Evolutionary conservation across 2,888 invertebrate species (phyloP).

Genomic region (Sicus ferrugineus): DNA sequence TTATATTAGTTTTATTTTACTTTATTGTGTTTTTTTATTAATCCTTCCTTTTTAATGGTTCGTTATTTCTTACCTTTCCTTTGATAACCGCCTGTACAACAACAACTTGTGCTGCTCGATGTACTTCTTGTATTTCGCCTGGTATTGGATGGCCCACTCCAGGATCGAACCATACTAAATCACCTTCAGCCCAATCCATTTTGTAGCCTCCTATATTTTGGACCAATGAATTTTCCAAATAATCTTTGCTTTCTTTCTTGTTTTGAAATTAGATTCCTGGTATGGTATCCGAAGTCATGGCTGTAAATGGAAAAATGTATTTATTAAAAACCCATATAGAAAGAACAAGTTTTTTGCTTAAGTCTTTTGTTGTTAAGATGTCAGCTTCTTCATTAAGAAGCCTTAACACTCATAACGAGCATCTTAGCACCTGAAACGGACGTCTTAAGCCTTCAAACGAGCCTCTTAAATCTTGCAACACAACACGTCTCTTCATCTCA

Average conservation of each 20-base stretch:
- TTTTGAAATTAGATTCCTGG: not conserved
- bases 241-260: not conserved
- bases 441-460: not conserved
- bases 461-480: not conserved
- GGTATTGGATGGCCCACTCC: constrained; percentile 90
- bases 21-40: too few relatives aligned
- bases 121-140: constrained; percentile 89
- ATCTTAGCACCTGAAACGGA: not conserved
- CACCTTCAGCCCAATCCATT: constrained; percentile 79
- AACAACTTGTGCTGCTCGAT: constrained; percentile 87
- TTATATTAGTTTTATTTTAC: too few relatives aligned
- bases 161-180: constrained; percentile 94
- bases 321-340: not conserved
- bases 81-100: constrained; percentile 88
- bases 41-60: too few relatives aligned
- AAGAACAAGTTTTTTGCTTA: not conserved
- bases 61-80: constrained; percentile 83
- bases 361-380: constrained; percentile 14
- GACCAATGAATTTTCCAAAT: not conserved
- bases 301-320: constrained; percentile 3
- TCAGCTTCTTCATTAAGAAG: too few relatives aligned
- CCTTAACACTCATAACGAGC: not conserved
- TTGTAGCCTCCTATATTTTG: not conserved
- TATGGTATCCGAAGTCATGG: too few relatives aligned
- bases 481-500: not conserved